phyloP scores from a whole-genome alignment of 2,888 invertebrate genomes.

The Oscheius sp. region DNA sequence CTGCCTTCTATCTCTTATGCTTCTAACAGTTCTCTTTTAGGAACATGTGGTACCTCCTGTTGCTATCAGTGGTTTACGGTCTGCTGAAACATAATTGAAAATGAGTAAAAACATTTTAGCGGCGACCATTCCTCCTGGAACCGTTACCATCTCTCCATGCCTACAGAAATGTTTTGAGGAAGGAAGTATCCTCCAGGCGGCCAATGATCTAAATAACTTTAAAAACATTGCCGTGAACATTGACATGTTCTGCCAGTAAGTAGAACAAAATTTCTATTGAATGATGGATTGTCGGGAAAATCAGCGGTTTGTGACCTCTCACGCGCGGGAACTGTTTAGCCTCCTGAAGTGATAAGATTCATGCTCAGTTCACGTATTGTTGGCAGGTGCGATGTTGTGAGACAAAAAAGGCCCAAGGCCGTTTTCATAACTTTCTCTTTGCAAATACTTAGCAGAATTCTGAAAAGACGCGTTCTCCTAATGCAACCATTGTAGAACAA shows the following conservation, averaged over 20 bases:
- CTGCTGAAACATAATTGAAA: background rate
- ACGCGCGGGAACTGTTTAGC: constrained; percentile 8
- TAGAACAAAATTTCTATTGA: background rate
- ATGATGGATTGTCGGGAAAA: background rate
- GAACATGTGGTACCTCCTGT: constrained; percentile 19
- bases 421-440: constrained; percentile 27
- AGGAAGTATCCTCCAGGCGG: constrained; percentile 27
- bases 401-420: constrained; percentile 23
- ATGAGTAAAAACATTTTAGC: constrained; percentile 5
- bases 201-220: constrained; percentile 34
- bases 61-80: constrained; percentile 16
- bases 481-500: too few species aligned
- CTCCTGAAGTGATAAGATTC: background rate
- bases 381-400: constrained; percentile 17
- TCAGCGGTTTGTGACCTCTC: background rate
- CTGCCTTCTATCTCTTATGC: background rate
- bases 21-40: constrained; percentile 1
- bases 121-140: constrained; percentile 22
- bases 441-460: constrained; percentile 26
- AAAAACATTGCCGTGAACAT: constrained; percentile 30
- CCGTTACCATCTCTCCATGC: constrained; percentile 4
- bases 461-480: background rate
- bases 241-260: constrained; percentile 36
- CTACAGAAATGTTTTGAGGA: constrained; percentile 31
- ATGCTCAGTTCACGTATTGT: background rate